Percentiles rank a stretch among this genome's conserved stretches.
Evolutionary conservation across 1,140 invertebrate genomes (phyloP).

Genomic region (Hormaphis cornu): DNA sequence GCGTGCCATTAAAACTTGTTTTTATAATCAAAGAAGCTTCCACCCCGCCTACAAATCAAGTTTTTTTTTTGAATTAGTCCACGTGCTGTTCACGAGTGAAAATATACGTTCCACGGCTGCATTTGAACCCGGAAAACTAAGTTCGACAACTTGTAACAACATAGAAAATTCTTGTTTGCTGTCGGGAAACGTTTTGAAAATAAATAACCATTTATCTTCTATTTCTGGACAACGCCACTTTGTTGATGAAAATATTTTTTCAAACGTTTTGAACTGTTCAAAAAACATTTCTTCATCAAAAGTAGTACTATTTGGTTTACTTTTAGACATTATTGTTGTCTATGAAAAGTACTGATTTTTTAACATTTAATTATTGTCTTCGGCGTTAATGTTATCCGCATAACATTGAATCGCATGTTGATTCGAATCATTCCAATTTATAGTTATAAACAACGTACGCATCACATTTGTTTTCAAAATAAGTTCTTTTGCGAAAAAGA

Average conservation of each 20-base stretch:
- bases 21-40: not conserved
- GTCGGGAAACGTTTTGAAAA: too few species aligned
- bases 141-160: not conserved
- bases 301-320: too few species aligned
- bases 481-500: too few species aligned
- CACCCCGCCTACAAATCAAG: not conserved
- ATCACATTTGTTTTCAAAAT: too few species aligned
- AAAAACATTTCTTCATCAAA: not conserved
- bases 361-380: too few species aligned
- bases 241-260: not conserved
- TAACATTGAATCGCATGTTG: too few species aligned
- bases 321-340: too few species aligned
- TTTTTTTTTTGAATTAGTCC: not conserved
- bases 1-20: not conserved
- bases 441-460: too few species aligned
- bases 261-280: too few species aligned
- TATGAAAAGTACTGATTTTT: not conserved
- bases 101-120: not conserved
- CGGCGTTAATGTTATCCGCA: too few species aligned
- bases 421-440: too few species aligned
- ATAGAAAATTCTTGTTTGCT: not conserved
- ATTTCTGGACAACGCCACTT: not conserved
- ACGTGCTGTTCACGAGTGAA: not conserved
- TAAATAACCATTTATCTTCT: too few species aligned
- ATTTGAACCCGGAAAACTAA: not conserved